Conservation (phyloP, 2,888 invertebrate species). For the Polydrusus pterygomalis region DNA sequence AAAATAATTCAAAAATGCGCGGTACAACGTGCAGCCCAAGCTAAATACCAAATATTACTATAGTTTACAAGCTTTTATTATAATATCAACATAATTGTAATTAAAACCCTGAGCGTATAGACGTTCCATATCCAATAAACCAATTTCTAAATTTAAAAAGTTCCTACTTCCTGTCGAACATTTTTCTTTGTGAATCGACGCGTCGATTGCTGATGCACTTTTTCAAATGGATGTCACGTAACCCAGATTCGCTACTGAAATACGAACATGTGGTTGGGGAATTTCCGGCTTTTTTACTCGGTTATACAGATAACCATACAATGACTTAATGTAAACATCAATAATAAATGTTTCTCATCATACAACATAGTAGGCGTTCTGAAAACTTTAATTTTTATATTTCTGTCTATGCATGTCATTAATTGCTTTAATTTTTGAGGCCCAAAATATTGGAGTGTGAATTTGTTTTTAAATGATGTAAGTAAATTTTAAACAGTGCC, state of each 20-base stretch:
- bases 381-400: too few species aligned
- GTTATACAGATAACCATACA: background rate
- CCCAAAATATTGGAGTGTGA: too few species aligned
- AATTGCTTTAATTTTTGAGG: too few species aligned
- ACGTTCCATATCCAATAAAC: background rate
- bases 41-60: too few species aligned
- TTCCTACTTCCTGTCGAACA: background rate
- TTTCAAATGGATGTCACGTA: background rate
- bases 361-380: too few species aligned
- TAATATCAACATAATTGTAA: background rate
- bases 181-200: background rate
- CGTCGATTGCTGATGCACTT: background rate
- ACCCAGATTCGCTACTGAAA: background rate
- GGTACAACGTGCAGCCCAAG: too few species aligned
- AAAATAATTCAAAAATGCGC: too few species aligned
- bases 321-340: background rate
- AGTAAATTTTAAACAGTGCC: too few species aligned
- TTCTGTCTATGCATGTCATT: too few species aligned
- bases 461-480: too few species aligned
- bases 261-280: background rate
- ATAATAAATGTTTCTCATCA: too few species aligned
- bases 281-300: background rate
- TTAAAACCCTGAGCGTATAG: background rate
- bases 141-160: background rate
- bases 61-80: too few species aligned